Conservation (phyloP, 2,113 vertebrate genomes). For the Microcebus griseorufus region DNA sequence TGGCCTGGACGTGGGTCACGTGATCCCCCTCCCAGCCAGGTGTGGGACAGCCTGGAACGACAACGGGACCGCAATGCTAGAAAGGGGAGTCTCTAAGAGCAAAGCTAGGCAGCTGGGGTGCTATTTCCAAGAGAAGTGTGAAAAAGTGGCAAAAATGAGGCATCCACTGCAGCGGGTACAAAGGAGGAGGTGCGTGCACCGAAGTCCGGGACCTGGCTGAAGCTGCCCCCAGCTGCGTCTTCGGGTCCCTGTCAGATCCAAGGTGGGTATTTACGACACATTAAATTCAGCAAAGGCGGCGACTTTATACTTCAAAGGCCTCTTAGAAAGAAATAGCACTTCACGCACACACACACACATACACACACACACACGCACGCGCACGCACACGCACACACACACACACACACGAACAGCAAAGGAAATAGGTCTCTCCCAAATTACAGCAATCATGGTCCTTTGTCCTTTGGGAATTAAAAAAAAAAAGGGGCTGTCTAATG, state of each 20-base stretch:
- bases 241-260: neutral
- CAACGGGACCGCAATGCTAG: no score
- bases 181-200: no score
- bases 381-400: neutral
- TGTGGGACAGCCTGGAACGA: neutral
- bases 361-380: neutral
- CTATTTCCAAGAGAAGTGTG: neutral
- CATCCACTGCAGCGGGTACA: no score
- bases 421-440: neutral
- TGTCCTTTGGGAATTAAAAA: neutral
- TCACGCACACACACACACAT: neutral
- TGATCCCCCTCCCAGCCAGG: neutral
- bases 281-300: neutral
- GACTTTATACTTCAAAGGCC: neutral
- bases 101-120: neutral
- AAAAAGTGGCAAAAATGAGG: neutral
- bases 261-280: neutral
- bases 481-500: neutral
- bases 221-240: neutral
- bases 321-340: slow-evolving; percentile 38
- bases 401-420: neutral
- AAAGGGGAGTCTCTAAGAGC: neutral
- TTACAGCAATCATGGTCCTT: neutral
- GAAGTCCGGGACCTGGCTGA: no score
- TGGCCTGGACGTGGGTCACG: fast-evolving